Conservation (phyloP, 2,113 vertebrate species). For the Cinclus cinclus region DNA sequence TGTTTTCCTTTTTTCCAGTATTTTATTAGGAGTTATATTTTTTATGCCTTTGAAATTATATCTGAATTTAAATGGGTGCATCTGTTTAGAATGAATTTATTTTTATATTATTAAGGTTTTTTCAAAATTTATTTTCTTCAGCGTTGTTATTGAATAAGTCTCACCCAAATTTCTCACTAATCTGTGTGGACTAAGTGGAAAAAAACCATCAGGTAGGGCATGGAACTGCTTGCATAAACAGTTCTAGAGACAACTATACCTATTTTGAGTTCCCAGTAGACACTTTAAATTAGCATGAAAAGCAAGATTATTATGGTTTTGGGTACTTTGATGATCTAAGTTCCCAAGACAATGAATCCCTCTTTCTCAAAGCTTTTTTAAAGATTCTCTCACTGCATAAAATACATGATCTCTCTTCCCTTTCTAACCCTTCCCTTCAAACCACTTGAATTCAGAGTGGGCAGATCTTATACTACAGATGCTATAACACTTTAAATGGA, state of each 20-base stretch:
- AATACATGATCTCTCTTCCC: background rate
- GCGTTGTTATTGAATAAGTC: background rate
- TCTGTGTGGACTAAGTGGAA: background rate
- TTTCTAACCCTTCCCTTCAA: background rate
- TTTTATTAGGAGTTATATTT: background rate
- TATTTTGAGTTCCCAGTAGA: background rate
- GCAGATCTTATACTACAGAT: background rate
- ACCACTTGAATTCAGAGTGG: background rate
- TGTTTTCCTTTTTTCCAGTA: background rate
- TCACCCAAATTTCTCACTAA: background rate
- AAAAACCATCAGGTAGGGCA: background rate
- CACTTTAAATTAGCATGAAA: background rate
- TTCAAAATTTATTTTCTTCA: background rate
- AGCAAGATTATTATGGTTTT: background rate
- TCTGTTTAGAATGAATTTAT: background rate
- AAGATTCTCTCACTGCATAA: background rate
- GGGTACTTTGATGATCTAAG: constrained; percentile 30
- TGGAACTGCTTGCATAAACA: background rate
- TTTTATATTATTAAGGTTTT: background rate
- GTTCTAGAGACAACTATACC: background rate
- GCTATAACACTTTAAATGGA: background rate
- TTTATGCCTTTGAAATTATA: background rate
- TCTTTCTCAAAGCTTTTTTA: background rate
- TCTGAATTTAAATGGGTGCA: background rate
- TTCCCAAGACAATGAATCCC: background rate